phyloP scores from a whole-genome alignment of 2,888 invertebrate species.

The Cheilosia pagana region DNA sequence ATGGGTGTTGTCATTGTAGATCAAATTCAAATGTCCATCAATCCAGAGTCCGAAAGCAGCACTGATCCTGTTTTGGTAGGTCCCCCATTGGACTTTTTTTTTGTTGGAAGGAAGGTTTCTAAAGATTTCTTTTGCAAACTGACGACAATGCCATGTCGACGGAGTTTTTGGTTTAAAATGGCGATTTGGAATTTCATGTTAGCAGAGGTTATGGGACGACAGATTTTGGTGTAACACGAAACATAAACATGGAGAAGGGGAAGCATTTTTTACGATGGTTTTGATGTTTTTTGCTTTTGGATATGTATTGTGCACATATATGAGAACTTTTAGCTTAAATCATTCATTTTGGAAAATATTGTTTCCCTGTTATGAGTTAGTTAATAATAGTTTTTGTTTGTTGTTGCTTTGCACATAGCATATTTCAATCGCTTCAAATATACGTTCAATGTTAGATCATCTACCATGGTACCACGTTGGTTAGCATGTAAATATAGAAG shows the following conservation, averaged over 20 bases:
- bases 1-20: constrained; percentile 44
- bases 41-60: constrained; percentile 24
- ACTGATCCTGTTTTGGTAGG: constrained; percentile 19
- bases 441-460: constrained; percentile 76
- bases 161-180: constrained; percentile 10
- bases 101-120: constrained; percentile 10
- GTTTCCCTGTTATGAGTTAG: constrained; percentile 66
- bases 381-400: constrained; percentile 59
- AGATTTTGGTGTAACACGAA: constrained; percentile 76
- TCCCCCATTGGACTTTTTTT: background rate
- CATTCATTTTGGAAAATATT: constrained; percentile 40
- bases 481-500: constrained; percentile 79
- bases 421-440: constrained; percentile 73
- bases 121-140: constrained; percentile 15
- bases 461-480: constrained; percentile 80
- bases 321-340: constrained; percentile 37
- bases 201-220: constrained; percentile 71
- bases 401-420: constrained; percentile 69
- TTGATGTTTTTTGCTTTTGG: constrained; percentile 1
- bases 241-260: constrained; percentile 57
- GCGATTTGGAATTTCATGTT: constrained; percentile 65
- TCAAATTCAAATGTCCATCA: constrained; percentile 12
- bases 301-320: constrained; percentile 65
- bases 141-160: background rate
- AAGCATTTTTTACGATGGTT: constrained; percentile 52